phyloP scores from a whole-genome alignment of 23 tunicate species.

The Corella eumyota region DNA sequence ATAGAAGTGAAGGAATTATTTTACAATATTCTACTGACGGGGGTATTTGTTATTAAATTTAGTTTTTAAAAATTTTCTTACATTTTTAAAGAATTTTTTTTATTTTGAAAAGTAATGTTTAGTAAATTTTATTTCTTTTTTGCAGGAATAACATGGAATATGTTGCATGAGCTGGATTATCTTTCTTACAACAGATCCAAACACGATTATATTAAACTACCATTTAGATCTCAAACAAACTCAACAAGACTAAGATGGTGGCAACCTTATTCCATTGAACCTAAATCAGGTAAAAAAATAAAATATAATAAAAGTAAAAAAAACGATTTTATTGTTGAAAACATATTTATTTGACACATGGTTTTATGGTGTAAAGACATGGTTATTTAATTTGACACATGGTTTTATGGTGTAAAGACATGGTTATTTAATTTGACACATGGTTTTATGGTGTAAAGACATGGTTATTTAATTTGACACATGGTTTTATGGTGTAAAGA shows the following conservation, averaged over 20 bases:
- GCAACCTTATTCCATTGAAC: constrained; percentile 60
- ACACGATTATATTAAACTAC: constrained; percentile 45
- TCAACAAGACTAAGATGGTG: constrained; percentile 68
- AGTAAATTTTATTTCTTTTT: background rate
- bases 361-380: background rate
- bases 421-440: background rate
- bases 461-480: background rate
- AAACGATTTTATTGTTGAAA: no score
- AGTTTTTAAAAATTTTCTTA: no score
- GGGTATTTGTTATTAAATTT: constrained; percentile 13
- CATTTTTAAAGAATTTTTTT: no score
- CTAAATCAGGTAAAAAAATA: constrained; percentile 37
- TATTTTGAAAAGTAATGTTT: no score
- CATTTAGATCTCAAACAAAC: constrained; percentile 54
- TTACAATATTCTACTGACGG: constrained; percentile 83
- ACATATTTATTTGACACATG: background rate
- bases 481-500: no score
- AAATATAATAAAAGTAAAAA: no score
- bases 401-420: background rate
- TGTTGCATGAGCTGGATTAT: constrained; percentile 54
- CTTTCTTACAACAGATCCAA: constrained; percentile 13
- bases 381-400: background rate
- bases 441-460: background rate
- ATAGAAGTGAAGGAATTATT: constrained; percentile 46
- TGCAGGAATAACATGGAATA: constrained; percentile 64